A percentile compares a stretch with the other conserved stretches of the same genome.
phyloP scores from a whole-genome alignment of 1,140 invertebrate genomes.

The Adoxophyes honmai region DNA sequence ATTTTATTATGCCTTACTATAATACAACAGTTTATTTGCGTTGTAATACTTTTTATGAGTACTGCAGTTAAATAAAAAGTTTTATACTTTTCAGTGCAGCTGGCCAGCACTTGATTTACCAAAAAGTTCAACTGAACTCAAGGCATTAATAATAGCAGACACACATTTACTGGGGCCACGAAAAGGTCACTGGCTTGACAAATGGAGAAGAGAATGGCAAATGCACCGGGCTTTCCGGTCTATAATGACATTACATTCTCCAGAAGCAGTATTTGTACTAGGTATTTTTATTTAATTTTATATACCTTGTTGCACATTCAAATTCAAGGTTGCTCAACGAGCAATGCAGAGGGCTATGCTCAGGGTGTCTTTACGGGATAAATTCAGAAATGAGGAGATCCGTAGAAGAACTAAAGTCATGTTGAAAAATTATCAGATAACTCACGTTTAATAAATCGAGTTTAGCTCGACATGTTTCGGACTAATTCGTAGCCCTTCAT shows the following conservation, averaged over 20 bases:
- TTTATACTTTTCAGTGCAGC: conserved; percentile 40
- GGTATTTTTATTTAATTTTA: conserved; percentile 78
- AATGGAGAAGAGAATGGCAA: conserved; percentile 97
- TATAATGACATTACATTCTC: conserved; percentile 87
- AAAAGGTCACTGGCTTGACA: conserved; percentile 97
- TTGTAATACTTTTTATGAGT: too few species aligned
- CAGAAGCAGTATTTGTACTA: conserved; percentile 95
- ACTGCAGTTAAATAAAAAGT: too few species aligned
- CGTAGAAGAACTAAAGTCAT: too few species aligned
- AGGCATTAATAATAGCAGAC: conserved; percentile 93
- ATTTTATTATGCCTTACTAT: not conserved
- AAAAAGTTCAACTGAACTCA: conserved; percentile 53
- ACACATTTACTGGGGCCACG: conserved; percentile 93
- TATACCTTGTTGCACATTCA: too few species aligned
- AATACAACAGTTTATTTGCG: not conserved
- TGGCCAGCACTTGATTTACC: conserved; percentile 42
- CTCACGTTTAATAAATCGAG: too few species aligned
- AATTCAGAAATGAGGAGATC: too few species aligned
- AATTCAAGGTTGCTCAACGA: too few species aligned
- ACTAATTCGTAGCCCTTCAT: too few species aligned
- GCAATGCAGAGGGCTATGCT: too few species aligned
- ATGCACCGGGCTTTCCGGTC: conserved; percentile 97
- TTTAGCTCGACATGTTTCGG: too few species aligned
- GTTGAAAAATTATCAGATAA: too few species aligned
- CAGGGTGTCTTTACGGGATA: too few species aligned